Evolutionary conservation across 1,140 invertebrate genomes (phyloP).

Genomic region (Riptortus pedestris): DNA sequence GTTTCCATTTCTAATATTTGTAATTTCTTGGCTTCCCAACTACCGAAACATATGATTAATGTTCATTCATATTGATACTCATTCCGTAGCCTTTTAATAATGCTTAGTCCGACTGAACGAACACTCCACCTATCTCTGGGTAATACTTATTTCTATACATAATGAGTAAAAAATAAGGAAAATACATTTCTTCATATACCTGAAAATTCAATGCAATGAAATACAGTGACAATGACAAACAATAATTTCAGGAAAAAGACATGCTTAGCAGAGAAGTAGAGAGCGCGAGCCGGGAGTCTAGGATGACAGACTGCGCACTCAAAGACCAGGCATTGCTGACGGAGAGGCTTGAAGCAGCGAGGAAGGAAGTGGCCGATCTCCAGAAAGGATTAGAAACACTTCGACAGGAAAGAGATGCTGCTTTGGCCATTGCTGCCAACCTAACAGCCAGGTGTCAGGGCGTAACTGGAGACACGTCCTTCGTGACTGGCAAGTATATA

Average conservation of each 20-base stretch:
- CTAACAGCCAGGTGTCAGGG: neutral
- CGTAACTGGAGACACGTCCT: neutral
- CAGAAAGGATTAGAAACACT: neutral
- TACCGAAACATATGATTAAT: no score
- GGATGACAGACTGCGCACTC: neutral
- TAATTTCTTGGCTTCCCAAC: no score
- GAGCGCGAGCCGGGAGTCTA: neutral
- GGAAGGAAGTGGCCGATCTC: neutral
- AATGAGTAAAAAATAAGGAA: no score
- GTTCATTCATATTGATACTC: no score
- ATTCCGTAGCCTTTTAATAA: no score
- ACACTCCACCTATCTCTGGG: no score
- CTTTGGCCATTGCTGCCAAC: neutral
- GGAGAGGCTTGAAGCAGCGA: neutral
- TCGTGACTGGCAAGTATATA: neutral
- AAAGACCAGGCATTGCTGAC: neutral
- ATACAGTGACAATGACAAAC: no score
- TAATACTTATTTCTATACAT: no score
- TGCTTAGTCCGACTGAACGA: no score
- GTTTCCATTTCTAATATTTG: no score
- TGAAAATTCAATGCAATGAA: no score
- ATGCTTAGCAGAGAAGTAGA: neutral
- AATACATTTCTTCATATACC: no score
- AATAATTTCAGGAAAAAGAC: neutral
- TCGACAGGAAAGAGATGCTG: neutral